Base-by-base conservation (phyloP, 2,888 invertebrate species). In the Metacarcinus magister region DNA sequence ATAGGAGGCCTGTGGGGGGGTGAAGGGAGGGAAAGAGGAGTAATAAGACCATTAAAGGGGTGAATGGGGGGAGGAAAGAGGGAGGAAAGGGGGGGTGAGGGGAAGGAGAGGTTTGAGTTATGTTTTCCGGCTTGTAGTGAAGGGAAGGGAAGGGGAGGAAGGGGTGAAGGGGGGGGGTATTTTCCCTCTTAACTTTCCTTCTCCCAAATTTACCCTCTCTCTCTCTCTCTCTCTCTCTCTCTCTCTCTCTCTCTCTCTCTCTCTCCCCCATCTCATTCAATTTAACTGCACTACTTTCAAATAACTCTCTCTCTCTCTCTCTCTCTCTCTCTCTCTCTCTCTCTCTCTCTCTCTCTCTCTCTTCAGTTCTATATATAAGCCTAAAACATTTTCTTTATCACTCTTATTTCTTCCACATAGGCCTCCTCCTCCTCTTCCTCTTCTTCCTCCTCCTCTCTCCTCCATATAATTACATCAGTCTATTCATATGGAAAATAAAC, bases 241-340 rank as follows among this genome's bases (percentile, higher is more conserved):
- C 54, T 13, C 13, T 54, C 54, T 13, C 13, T 60, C 60, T 19
- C n/a, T 7, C 23, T n/a, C 67, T 67, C 23, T 1, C 67, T n/a
- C 67, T n/a, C 67, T 5, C 67, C 2, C n/a, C 10, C 1, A 67
- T n/a, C 67, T n/a, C 67, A 67, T 67, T 67, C 67, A 67, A 7
- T 67, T 67, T 67, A 67, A 67, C 67, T 67, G 67, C 67, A 67
- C 67, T 67, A n/a, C 67, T n/a, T 67, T 67, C 67, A 67, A 67
- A 67, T 67, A 67, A 67, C 67, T 67, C 67, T 67, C 67, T 67
- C 67, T 67, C 67, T 67, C 67, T 67, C 67, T 67, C 67, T 67
- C 67, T 67, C 67, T 67, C 67, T 67, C 67, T 67, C 67, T 67
- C 67, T 67, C 67, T 67, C 67, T 67, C 67, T 67, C 67, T 67